Conservation (phyloP, 2,797 vertebrate species). For the Pseudochirops corinnae region DNA sequence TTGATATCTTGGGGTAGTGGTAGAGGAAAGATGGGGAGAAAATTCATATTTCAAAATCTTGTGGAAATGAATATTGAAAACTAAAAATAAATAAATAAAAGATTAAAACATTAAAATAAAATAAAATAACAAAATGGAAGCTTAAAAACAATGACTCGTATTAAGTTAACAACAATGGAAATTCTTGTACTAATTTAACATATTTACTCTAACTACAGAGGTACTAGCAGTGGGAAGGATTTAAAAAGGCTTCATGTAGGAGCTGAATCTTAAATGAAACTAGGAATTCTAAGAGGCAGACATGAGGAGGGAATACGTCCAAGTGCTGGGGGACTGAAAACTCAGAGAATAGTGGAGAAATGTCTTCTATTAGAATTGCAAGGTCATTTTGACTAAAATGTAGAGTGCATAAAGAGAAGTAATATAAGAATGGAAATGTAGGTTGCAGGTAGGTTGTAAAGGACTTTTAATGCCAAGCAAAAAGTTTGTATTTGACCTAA, state of each 20-base stretch:
- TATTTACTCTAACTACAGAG: background rate
- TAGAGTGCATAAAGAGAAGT: background rate
- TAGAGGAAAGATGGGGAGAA: too few relatives aligned
- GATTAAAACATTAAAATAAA: too few relatives aligned
- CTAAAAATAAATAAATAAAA: too few relatives aligned
- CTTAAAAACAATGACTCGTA: background rate
- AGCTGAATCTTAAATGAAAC: background rate
- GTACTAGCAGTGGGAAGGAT: background rate
- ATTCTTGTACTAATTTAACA: background rate
- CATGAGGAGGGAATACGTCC: background rate
- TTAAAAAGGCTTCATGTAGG: background rate
- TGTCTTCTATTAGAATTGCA: background rate
- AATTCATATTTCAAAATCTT: too few relatives aligned
- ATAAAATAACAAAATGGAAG: background rate
- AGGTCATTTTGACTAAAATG: background rate
- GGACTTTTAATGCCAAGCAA: background rate
- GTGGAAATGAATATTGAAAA: too few relatives aligned
- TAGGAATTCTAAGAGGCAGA: background rate
- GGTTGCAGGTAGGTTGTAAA: background rate
- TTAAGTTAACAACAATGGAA: background rate
- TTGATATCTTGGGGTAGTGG: too few relatives aligned
- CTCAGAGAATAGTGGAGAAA: background rate
- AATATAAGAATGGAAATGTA: background rate
- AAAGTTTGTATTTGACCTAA: background rate
- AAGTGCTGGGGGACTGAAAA: background rate